A percentile compares a stretch with the other conserved stretches of the same genome.
Evolutionary conservation across 2,888 invertebrate genomes (phyloP).

Genomic region (Parasteatoda lunata): DNA sequence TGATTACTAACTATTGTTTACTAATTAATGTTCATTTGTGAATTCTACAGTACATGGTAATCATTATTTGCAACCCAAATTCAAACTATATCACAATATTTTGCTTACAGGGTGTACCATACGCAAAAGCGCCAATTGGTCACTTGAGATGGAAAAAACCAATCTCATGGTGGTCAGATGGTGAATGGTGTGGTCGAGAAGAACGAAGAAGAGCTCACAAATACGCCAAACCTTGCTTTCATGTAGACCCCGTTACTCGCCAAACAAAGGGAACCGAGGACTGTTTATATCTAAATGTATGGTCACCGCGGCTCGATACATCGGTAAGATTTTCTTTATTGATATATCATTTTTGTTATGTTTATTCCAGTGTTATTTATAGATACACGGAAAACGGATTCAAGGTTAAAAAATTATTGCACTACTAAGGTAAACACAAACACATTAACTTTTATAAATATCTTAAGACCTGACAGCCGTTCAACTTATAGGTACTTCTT

Average conservation of each 20-base stretch:
- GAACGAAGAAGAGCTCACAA: slow-evolving; percentile 56
- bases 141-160: slow-evolving; percentile 68
- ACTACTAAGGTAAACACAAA: too few relatives aligned
- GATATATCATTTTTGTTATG: neutral
- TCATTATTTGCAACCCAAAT: neutral
- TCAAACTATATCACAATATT: neutral
- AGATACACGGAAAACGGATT: too few relatives aligned
- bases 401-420: too few relatives aligned
- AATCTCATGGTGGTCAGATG: slow-evolving; percentile 67
- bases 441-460: too few relatives aligned
- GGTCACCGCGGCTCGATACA: slow-evolving; percentile 72
- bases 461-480: too few relatives aligned
- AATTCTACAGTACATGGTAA: too few relatives aligned
- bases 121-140: slow-evolving; percentile 69
- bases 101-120: slow-evolving; percentile 67
- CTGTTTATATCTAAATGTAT: slow-evolving; percentile 72
- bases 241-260: slow-evolving; percentile 65
- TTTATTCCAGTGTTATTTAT: neutral
- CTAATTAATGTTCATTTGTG: too few relatives aligned
- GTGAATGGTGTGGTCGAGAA: slow-evolving; percentile 53
- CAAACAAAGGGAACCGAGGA: slow-evolving; percentile 71
- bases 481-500: too few relatives aligned
- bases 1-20: too few relatives aligned
- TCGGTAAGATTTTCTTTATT: slow-evolving; percentile 34
- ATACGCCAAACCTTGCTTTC: slow-evolving; percentile 67